phyloP scores from a whole-genome alignment of 2,113 vertebrate genomes.

The human (Homo sapiens) region GRCh38 chr1:11273501-11274000 shows the following conservation, averaged over 20 bases:
- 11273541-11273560: slow-evolving; percentile 65
- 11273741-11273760: slow-evolving; percentile 93
- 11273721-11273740: slow-evolving; percentile 96
- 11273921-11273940: slow-evolving; percentile 95
- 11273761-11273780: slow-evolving; percentile 89
- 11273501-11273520: neutral
- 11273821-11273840: slow-evolving; percentile 97
- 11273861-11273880: slow-evolving; percentile 98
- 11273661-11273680: slow-evolving; percentile 95
- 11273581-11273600: slow-evolving; percentile 64
- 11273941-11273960: slow-evolving; percentile 95
- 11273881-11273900: slow-evolving; percentile 97
- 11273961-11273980: slow-evolving; percentile 93
- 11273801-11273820: slow-evolving; percentile 95
- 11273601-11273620: neutral
- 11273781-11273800: slow-evolving; percentile 93
- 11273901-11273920: slow-evolving; percentile 96
- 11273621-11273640: slow-evolving; percentile 25
- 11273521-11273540: slow-evolving; percentile 75
- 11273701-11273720: slow-evolving; percentile 96
- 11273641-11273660: slow-evolving; percentile 75
- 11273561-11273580: slow-evolving; percentile 77
- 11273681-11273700: slow-evolving; percentile 96
- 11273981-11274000: slow-evolving; percentile 89
- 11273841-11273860: slow-evolving; percentile 99